These are phyloP conservation scores for Nebria ingens DNA, from an alignment of 1,140 invertebrate species.

Conservation along the genomic window DNA sequence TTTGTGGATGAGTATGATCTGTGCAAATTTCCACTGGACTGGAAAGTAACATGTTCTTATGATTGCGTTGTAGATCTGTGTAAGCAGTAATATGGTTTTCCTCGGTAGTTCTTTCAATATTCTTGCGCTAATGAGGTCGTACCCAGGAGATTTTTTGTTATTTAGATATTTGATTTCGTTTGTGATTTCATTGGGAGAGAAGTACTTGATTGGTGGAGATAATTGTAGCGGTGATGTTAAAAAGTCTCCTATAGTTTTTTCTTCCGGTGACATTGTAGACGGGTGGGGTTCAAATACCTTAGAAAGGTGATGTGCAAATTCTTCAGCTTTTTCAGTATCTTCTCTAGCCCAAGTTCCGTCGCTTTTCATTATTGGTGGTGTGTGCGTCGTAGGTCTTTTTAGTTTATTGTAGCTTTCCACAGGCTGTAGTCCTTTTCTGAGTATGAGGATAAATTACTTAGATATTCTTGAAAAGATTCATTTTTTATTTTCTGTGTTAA, in stretches of 20 bases:
- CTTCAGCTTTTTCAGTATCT: conserved; percentile 9
- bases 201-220: background rate
- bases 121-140: conserved; percentile 16
- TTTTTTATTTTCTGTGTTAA: too few relatives aligned
- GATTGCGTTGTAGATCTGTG: too few relatives aligned
- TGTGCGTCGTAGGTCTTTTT: background rate
- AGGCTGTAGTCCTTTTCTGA: background rate
- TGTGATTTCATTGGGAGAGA: background rate
- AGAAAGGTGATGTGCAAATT: conserved; percentile 9
- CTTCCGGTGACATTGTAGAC: background rate
- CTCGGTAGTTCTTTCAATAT: conserved; percentile 16
- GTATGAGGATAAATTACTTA: too few relatives aligned
- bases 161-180: conserved; percentile 10
- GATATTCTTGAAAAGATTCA: too few relatives aligned
- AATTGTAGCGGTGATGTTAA: background rate
- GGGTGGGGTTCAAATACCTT: conserved; percentile 5
- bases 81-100: too few relatives aligned
- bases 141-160: conserved; percentile 17
- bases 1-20: too few relatives aligned
- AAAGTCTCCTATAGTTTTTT: background rate
- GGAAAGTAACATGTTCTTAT: too few relatives aligned
- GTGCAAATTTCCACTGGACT: too few relatives aligned
- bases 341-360: background rate
- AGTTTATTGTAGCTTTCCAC: background rate
- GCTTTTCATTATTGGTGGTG: background rate